These are phyloP conservation scores for Corvus cornix DNA, from an alignment of 2,113 vertebrate genomes.

Conservation along the genomic window DNA sequence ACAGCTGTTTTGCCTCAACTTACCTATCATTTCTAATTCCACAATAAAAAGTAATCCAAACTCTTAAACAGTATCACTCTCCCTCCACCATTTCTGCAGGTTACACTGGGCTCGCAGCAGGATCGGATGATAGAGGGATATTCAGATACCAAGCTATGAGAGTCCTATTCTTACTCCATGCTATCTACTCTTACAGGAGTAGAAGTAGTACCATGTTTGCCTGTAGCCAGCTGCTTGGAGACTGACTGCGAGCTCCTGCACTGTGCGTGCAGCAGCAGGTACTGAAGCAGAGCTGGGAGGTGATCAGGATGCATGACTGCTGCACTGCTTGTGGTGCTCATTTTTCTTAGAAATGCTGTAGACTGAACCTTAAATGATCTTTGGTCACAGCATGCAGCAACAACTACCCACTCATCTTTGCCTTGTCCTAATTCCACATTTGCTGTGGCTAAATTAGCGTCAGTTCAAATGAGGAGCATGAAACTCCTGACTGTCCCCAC, in stretches of 20 bases:
- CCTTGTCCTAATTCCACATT: background rate
- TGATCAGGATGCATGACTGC: accelerated
- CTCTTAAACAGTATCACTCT: background rate
- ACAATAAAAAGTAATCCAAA: background rate
- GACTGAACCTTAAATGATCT: background rate
- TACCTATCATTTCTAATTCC: background rate
- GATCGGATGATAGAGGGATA: background rate
- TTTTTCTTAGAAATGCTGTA: background rate
- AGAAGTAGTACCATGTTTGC: background rate
- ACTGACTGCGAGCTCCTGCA: background rate
- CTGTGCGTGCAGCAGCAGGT: background rate
- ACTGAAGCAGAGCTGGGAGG: background rate
- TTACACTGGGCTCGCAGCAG: background rate
- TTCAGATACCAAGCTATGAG: background rate
- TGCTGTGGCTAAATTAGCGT: background rate
- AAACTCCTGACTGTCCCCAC: background rate
- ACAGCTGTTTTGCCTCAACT: background rate
- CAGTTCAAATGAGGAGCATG: background rate
- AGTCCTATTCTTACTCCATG: background rate
- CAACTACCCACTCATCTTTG: background rate
- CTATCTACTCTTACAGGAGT: background rate
- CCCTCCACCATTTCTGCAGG: background rate
- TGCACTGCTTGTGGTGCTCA: background rate
- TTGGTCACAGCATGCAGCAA: background rate
- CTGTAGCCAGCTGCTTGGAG: background rate